Conservation (phyloP, 2,797 vertebrate species). For the Carduelis carduelis region DNA sequence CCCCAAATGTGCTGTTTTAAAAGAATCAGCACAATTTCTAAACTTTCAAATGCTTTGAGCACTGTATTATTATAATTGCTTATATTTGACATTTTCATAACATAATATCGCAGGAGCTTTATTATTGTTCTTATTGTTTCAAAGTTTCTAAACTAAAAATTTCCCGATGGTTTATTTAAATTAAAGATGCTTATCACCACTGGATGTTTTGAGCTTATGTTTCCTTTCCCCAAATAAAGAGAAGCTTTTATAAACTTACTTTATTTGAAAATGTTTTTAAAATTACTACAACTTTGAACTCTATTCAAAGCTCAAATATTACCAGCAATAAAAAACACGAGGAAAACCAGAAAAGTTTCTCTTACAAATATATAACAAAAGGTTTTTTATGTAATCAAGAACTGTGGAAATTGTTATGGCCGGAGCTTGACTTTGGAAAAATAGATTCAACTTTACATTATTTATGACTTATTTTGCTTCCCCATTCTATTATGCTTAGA, state of each 20-base stretch:
- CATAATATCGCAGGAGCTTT: not conserved
- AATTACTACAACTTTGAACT: not conserved
- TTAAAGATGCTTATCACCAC: not conserved
- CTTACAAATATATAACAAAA: not conserved
- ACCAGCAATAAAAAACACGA: not conserved
- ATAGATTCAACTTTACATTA: not conserved
- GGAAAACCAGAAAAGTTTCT: not conserved
- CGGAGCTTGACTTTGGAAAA: not conserved
- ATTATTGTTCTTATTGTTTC: not conserved
- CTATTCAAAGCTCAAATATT: not conserved
- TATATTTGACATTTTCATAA: slow-evolving; percentile 8
- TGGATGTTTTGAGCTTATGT: not conserved
- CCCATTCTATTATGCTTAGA: not conserved
- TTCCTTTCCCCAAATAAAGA: not conserved
- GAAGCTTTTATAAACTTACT: not conserved
- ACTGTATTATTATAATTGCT: not conserved
- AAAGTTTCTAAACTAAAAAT: not conserved
- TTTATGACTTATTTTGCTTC: not conserved
- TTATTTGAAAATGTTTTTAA: not conserved
- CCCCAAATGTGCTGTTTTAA: not conserved
- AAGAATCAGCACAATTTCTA: not conserved
- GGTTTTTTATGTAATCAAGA: not conserved
- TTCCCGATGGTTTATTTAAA: not conserved
- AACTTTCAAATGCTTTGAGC: not conserved
- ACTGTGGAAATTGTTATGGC: not conserved